Percentiles rank a stretch among this genome's conserved stretches.
Evolutionary conservation across 2,113 vertebrate genomes (phyloP).

Genomic region (Cnemophilus loriae): DNA sequence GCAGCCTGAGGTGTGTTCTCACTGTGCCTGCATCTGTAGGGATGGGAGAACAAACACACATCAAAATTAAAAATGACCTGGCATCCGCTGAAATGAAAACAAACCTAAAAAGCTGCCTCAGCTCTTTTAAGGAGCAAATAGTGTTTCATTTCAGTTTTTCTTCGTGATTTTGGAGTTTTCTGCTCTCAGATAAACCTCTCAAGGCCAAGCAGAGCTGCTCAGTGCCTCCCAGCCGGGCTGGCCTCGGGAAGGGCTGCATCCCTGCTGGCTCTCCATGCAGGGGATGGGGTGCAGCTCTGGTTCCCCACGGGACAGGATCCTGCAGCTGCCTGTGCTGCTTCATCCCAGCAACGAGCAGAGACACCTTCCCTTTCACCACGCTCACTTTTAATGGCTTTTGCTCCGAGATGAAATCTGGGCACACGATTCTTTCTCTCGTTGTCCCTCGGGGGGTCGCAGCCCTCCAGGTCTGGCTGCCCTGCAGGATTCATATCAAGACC

Average conservation of each 20-base stretch:
- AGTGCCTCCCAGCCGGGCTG: accelerated
- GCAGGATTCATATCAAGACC: neutral
- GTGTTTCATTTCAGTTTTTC: neutral
- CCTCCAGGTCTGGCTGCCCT: neutral
- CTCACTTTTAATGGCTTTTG: neutral
- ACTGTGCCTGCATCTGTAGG: neutral
- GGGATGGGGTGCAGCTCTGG: neutral
- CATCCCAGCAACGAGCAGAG: neutral
- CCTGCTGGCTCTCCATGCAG: neutral
- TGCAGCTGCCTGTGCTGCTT: neutral
- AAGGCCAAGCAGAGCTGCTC: neutral
- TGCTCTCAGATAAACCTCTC: neutral
- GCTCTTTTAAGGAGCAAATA: neutral
- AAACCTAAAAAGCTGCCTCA: neutral
- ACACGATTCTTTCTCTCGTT: accelerated
- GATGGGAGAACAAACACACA: neutral
- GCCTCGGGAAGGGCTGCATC: neutral
- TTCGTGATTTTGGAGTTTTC: neutral
- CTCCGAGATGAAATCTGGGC: neutral
- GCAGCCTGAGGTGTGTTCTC: neutral
- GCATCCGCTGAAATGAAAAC: neutral
- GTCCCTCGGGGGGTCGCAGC: neutral
- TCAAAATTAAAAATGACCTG: neutral
- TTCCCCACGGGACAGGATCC: neutral
- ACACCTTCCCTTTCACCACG: too few species aligned